Percentiles rank a stretch among this genome's conserved stretches.
phyloP scores from a whole-genome alignment of 2,113 vertebrate genomes.

The Apteryx mantelli region DNA sequence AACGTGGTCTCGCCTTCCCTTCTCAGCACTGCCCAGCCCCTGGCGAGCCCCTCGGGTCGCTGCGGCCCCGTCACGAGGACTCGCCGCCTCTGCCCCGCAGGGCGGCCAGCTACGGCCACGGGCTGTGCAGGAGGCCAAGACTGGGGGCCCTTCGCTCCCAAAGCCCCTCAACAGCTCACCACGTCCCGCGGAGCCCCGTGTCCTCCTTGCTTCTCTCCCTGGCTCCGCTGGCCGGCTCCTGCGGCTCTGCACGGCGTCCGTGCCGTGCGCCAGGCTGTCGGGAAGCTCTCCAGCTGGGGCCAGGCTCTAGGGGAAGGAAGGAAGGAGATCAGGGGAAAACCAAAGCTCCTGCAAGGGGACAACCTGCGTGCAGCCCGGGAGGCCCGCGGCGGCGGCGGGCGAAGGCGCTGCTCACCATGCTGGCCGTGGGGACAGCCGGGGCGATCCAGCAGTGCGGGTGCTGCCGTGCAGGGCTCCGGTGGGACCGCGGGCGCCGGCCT shows the following conservation, averaged over 20 bases:
- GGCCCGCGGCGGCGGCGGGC: background rate
- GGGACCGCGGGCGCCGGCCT: fast-evolving
- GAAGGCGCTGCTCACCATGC: slow-evolving; percentile 64
- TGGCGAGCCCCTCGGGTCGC: fast-evolving
- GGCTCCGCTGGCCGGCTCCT: background rate
- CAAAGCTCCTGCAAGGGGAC: fast-evolving
- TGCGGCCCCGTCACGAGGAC: fast-evolving
- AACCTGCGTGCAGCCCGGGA: background rate
- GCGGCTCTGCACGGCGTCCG: background rate
- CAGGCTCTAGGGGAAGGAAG: slow-evolving; percentile 60
- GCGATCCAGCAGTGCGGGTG: background rate
- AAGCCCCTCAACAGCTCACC: background rate
- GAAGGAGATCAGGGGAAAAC: background rate
- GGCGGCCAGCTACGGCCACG: fast-evolving
- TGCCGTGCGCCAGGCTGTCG: slow-evolving; percentile 31
- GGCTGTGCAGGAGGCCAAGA: background rate
- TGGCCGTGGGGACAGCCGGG: background rate
- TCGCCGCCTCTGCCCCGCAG: fast-evolving
- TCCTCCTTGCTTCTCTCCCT: slow-evolving; percentile 1
- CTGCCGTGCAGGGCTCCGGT: background rate
- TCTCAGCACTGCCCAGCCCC: background rate
- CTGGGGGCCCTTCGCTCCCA: background rate
- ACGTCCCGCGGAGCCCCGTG: background rate
- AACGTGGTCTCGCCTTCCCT: fast-evolving
- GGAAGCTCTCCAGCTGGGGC: slow-evolving; percentile 49